Conservation (phyloP, 1,140 invertebrate species). For the Trachymyrmex septentrionalis region DNA sequence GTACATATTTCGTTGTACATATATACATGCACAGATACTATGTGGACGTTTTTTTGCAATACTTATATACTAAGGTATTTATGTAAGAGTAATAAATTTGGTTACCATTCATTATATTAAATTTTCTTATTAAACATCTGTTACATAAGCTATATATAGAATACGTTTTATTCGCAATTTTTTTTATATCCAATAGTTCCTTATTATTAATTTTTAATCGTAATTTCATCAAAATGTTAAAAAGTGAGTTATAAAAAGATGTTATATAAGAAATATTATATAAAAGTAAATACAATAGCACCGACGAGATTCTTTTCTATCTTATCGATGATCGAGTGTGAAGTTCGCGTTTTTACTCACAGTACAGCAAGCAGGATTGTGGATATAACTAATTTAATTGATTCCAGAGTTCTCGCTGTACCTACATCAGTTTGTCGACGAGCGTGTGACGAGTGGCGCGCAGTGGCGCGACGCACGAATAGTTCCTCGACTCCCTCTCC, state of each 20-base stretch:
- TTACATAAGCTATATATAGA: neutral
- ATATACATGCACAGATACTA: constrained; percentile 13
- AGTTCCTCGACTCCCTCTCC: neutral
- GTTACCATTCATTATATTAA: constrained; percentile 46
- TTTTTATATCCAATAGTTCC: neutral
- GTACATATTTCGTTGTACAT: constrained; percentile 52
- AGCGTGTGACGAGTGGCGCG: neutral
- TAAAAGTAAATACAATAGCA: neutral
- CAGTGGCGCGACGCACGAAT: neutral
- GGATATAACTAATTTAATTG: neutral
- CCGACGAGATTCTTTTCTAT: neutral
- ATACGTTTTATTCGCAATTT: neutral
- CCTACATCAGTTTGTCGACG: neutral
- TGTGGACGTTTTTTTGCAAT: constrained; percentile 20
- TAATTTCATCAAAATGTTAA: neutral
- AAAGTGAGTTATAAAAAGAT: neutral
- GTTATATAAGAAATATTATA: constrained; percentile 6
- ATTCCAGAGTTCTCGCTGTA: neutral
- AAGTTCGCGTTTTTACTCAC: neutral
- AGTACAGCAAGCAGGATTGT: neutral
- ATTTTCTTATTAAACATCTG: neutral
- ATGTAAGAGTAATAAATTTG: constrained; percentile 51
- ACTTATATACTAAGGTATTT: neutral
- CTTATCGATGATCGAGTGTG: neutral
- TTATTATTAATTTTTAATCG: neutral